Evolutionary conservation across 1,140 invertebrate genomes (phyloP).

Genomic region (Amphibalanus amphitrite): DNA sequence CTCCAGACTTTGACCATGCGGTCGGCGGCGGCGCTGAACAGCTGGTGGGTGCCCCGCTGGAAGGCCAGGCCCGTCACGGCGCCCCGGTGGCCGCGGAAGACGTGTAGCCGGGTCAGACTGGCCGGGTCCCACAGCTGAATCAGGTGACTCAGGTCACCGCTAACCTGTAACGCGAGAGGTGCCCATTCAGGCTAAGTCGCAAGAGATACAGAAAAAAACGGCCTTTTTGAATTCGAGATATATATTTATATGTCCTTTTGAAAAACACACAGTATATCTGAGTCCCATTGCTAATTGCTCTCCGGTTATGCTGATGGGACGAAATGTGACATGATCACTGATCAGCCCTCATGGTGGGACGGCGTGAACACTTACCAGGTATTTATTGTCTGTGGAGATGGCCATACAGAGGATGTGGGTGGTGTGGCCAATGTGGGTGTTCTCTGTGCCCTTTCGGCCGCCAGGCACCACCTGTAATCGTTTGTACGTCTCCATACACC

Average conservation of each 20-base stretch:
- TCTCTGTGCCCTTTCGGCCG: conserved; percentile 26
- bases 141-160: conserved; percentile 53
- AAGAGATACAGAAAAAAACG: not conserved
- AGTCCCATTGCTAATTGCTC: no score
- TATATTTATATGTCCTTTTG: no score
- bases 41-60: conserved; percentile 64
- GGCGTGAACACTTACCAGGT: conserved; percentile 37
- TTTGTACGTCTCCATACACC: not conserved
- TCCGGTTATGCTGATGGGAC: no score
- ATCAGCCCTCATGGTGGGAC: no score
- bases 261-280: no score
- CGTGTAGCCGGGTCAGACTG: conserved; percentile 55
- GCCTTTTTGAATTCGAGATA: no score
- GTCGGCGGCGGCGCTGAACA: conserved; percentile 69
- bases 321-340: no score
- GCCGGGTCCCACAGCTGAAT: conserved; percentile 71
- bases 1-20: conserved; percentile 77
- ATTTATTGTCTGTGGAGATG: conserved; percentile 66
- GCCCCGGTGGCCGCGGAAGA: conserved; percentile 60
- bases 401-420: conserved; percentile 48
- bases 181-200: no score
- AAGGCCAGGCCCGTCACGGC: conserved; percentile 62
- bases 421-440: conserved; percentile 30
- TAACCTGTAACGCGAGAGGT: conserved; percentile 36
- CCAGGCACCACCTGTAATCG: conserved; percentile 24